A percentile compares a stretch with the other conserved stretches of the same genome.
These are phyloP conservation scores for Rhyacophila brunnea DNA, from an alignment of 1,140 invertebrate genomes.

Conservation along the genomic window DNA sequence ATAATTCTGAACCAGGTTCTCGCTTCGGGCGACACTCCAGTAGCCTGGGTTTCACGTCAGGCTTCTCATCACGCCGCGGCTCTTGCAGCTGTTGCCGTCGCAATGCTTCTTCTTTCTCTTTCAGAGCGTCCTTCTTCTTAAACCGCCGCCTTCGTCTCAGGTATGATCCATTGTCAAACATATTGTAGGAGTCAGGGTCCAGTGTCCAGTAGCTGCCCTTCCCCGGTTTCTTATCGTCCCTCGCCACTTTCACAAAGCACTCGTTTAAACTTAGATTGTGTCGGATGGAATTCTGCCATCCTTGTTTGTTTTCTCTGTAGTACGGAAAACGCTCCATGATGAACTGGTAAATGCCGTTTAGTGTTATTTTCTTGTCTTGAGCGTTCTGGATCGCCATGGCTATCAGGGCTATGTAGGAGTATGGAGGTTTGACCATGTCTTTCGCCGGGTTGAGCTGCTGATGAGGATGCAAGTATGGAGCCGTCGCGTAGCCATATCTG, in stretches of 20 bases:
- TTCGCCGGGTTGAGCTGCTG: constrained; percentile 73
- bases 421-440: constrained; percentile 94
- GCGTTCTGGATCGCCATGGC: constrained; percentile 97
- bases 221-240: constrained; percentile 90
- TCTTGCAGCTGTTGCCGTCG: constrained; percentile 70
- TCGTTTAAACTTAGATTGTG: constrained; percentile 98
- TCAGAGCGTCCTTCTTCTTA: constrained; percentile 92
- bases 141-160: constrained; percentile 86
- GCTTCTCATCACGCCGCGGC: constrained; percentile 53
- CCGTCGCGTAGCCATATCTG: constrained; percentile 67
- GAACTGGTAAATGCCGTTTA: constrained; percentile 98
- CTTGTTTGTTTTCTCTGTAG: constrained; percentile 95
- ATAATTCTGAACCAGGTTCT: constrained; percentile 60
- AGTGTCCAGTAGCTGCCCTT: constrained; percentile 98
- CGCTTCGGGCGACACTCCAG: constrained; percentile 63
- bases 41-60: constrained; percentile 56
- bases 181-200: constrained; percentile 94
- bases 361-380: constrained; percentile 89
- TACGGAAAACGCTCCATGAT: constrained; percentile 98
- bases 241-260: constrained; percentile 94
- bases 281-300: constrained; percentile 93
- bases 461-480: constrained; percentile 60
- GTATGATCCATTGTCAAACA: constrained; percentile 98
- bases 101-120: constrained; percentile 83
- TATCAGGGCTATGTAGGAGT: constrained; percentile 97